Conservation (phyloP, 2,797 vertebrate genomes). For the Sebastes hubbsi region DNA sequence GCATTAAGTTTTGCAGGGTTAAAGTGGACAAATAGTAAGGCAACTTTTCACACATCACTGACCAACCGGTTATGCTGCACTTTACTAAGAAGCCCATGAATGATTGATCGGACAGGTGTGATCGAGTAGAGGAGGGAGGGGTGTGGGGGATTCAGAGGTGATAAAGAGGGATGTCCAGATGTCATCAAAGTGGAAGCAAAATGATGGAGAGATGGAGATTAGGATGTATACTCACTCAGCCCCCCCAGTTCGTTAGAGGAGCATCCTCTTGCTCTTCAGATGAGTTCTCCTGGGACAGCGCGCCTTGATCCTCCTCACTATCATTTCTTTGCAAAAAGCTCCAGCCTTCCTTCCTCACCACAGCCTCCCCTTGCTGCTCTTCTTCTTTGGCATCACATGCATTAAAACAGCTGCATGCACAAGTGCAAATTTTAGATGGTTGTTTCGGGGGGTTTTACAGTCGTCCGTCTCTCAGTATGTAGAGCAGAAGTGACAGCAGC, state of each 20-base stretch:
- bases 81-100: conserved; percentile 46
- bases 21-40: conserved; percentile 33
- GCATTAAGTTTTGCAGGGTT: conserved; percentile 29
- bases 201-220: background rate
- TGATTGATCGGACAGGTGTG: conserved; percentile 75
- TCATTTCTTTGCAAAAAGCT: conserved; percentile 68
- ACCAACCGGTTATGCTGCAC: conserved; percentile 44
- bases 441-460: conserved; percentile 19
- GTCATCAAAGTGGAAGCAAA: conserved; percentile 22
- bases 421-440: background rate
- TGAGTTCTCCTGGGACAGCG: conserved; percentile 81
- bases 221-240: conserved; percentile 72
- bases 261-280: conserved; percentile 71
- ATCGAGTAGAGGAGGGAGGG: conserved; percentile 18
- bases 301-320: conserved; percentile 73
- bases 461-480: conserved; percentile 38
- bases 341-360: conserved; percentile 54
- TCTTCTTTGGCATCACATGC: conserved; percentile 57
- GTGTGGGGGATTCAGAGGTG: background rate
- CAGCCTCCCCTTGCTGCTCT: conserved; percentile 51
- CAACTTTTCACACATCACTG: conserved; percentile 61
- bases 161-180: conserved; percentile 20
- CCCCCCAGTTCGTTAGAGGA: conserved; percentile 68
- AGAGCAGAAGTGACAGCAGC: conserved; percentile 67
- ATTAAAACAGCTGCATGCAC: conserved; percentile 35